Evolutionary conservation across 1,140 invertebrate genomes (phyloP).

Genomic region (Drosophila chauvacae): DNA sequence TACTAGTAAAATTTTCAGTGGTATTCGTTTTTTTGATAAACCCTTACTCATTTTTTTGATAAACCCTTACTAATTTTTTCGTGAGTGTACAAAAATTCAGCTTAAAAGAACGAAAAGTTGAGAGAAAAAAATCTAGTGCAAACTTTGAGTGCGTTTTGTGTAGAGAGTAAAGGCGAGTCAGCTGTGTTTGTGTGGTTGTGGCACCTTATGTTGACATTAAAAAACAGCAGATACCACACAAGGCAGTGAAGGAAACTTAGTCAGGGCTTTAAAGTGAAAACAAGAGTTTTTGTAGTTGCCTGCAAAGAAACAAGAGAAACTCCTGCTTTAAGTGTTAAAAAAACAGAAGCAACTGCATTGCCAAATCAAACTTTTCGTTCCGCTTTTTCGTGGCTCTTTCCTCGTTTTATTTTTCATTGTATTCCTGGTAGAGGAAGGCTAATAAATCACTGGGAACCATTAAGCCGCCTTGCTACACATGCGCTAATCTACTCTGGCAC

Average conservation of each 20-base stretch:
- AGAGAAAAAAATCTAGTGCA: constrained; percentile 34
- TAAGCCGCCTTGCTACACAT: constrained; percentile 73
- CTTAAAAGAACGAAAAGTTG: constrained; percentile 1
- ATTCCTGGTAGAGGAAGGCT: constrained; percentile 33
- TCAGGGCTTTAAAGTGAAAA: constrained; percentile 51
- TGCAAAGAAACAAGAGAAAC: neutral
- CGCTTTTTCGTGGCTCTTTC: neutral
- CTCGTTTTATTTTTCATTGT: constrained; percentile 26
- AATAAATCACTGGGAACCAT: constrained; percentile 76
- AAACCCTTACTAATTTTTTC: no score
- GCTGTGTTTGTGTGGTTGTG: constrained; percentile 33
- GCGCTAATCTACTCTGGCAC: constrained; percentile 72
- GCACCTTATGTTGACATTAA: constrained; percentile 60
- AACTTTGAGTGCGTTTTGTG: constrained; percentile 33
- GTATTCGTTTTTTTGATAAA: neutral
- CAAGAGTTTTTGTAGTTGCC: constrained; percentile 30
- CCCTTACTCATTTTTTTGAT: neutral
- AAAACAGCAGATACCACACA: constrained; percentile 33
- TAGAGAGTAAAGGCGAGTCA: constrained; percentile 27
- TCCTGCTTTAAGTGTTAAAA: constrained; percentile 6
- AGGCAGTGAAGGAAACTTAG: constrained; percentile 19
- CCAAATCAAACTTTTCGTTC: constrained; percentile 25
- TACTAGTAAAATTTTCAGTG: no score
- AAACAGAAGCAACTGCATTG: constrained; percentile 30
- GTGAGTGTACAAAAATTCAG: constrained; percentile 12